Evolutionary conservation across 1,140 invertebrate species (phyloP), one percentile per base, ranked within the genome.

Genomic region (Homalodisca vitripennis): DNA sequence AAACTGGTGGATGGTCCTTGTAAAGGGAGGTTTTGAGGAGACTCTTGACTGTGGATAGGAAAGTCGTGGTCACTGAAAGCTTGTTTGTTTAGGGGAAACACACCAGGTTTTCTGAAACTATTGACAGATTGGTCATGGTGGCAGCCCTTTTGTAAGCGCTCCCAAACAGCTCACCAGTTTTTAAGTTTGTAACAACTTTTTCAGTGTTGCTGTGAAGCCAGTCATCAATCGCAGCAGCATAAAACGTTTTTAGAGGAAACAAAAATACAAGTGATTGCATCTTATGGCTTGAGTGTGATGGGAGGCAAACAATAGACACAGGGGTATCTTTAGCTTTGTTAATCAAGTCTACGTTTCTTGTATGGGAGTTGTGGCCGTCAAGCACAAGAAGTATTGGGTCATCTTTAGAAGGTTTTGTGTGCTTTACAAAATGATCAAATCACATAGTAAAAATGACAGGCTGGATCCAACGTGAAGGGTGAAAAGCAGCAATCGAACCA

Each of bases 401-500:
- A 14, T 67, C 68, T 24, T 20, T 41, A 29, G 67, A 60, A 31
- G 71, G 67, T 47, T 70, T 71, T 20, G 66, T 29, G 64, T 64
- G 53, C 41, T 55, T 29, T 29, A 74, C 41, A 62, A 73, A 74
- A 60, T 71, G 34, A 13, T 72, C 26, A 32, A 75, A 34, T 68
- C 73, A 73, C 41, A 72, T 55, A n/a, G 53, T 46, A 71, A 78
- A 77, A 10, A 72, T 74, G n/a, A 77, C 68, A 12, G 30, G 73
- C 53, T 75, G 70, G 24, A 77, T 75, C 73, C 72, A 77, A 0
- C 75, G 74, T 69, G 69, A 71, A 57, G 70, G 66, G 73, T 75
- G 72, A 68, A 67, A 74, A 22, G 55, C 46, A 48, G 73, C 72
- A 26, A 70, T 70, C 26, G 68, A 71, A 30, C 75, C 75, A 51